phyloP scores from a whole-genome alignment of 2,113 vertebrate species.

The Xyrauchen texanus region DNA sequence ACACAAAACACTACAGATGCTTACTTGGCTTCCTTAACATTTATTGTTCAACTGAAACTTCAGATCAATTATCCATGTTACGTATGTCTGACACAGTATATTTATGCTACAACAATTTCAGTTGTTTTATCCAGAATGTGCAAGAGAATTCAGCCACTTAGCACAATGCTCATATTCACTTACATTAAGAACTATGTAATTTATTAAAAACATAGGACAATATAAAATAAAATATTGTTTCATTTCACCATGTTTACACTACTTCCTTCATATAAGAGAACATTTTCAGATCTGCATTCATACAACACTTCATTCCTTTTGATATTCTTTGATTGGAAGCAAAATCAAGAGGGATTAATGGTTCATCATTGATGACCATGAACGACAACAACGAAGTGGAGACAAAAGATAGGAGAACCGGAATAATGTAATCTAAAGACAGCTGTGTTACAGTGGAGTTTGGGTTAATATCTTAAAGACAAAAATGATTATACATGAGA shows the following conservation, averaged over 20 bases:
- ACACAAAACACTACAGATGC: not conserved
- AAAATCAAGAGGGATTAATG: not conserved
- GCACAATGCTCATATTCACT: slow-evolving; percentile 72
- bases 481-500: too few relatives aligned
- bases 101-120: slow-evolving; percentile 79
- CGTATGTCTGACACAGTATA: slow-evolving; percentile 65
- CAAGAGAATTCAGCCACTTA: slow-evolving; percentile 64
- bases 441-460: too few relatives aligned
- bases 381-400: too few relatives aligned
- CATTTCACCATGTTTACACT: slow-evolving; percentile 52
- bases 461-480: too few relatives aligned
- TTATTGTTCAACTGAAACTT: slow-evolving; percentile 76
- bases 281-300: slow-evolving; percentile 35
- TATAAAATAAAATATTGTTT: slow-evolving; percentile 66
- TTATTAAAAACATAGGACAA: slow-evolving; percentile 68
- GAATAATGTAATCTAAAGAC: not conserved
- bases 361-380: not conserved
- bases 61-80: too few relatives aligned
- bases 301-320: not conserved
- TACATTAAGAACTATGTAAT: slow-evolving; percentile 66
- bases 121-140: slow-evolving; percentile 61
- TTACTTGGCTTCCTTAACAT: slow-evolving; percentile 82
- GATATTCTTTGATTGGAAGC: not conserved
- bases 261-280: slow-evolving; percentile 49
- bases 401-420: not conserved